These are phyloP conservation scores for Mobula birostris DNA, from an alignment of 2,113 vertebrate genomes.

Conservation along the genomic window DNA sequence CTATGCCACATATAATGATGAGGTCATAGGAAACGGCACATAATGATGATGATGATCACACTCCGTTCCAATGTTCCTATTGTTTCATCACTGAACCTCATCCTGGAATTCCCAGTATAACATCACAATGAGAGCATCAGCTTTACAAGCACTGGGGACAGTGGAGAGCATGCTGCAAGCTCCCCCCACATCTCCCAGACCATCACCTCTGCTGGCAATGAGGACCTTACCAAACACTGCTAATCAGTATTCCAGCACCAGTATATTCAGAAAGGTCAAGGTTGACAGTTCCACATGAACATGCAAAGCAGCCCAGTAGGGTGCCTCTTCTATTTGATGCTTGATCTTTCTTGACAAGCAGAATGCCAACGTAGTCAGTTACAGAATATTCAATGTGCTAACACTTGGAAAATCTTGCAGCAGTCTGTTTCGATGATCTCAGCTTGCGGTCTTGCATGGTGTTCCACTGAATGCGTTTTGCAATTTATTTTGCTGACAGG, in stretches of 20 bases:
- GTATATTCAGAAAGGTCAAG: neutral
- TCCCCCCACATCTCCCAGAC: too few species aligned
- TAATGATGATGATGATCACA: too few species aligned
- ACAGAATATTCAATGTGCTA: neutral
- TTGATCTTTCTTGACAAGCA: neutral
- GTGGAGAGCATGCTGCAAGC: too few species aligned
- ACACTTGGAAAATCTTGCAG: too few species aligned
- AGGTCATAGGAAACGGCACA: too few species aligned
- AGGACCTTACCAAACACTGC: neutral
- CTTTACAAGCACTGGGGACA: too few species aligned
- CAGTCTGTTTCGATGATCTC: neutral
- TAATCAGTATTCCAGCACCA: neutral
- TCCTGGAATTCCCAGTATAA: too few species aligned
- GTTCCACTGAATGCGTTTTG: neutral
- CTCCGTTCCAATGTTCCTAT: too few species aligned
- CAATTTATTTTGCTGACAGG: neutral
- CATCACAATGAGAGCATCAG: too few species aligned
- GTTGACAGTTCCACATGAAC: neutral
- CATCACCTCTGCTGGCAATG: neutral
- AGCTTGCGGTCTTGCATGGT: neutral
- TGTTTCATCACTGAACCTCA: too few species aligned
- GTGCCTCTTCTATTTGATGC: neutral
- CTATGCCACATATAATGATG: too few species aligned
- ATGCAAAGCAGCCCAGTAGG: neutral
- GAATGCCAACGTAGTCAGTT: neutral